Percentiles rank a stretch among this genome's conserved stretches.
These are phyloP conservation scores for Plagodis pulveraria DNA, from an alignment of 2,888 invertebrate genomes.

Conservation along the genomic window DNA sequence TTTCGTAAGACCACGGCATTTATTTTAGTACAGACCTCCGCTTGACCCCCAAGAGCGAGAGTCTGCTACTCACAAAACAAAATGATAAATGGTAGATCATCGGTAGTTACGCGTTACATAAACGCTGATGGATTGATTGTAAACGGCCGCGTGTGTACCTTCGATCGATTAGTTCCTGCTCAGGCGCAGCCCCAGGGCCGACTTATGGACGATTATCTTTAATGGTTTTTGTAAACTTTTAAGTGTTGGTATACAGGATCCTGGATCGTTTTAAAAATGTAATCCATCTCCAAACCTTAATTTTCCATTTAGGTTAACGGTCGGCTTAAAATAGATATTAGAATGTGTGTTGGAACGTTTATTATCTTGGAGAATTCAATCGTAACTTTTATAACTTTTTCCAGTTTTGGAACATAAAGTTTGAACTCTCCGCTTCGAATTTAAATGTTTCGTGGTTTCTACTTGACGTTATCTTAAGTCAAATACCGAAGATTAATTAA, in stretches of 20 bases:
- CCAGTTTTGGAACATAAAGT: slow-evolving; percentile 15
- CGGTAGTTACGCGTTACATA: slow-evolving; percentile 81
- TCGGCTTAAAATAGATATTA: slow-evolving; percentile 54
- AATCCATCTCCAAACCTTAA: slow-evolving; percentile 61
- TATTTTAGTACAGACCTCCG: slow-evolving; percentile 58
- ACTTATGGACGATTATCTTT: slow-evolving; percentile 77
- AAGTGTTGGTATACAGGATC: slow-evolving; percentile 68
- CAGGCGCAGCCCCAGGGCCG: slow-evolving; percentile 62
- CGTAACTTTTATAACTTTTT: slow-evolving; percentile 20
- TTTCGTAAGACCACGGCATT: slow-evolving; percentile 63
- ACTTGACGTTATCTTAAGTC: slow-evolving; percentile 62
- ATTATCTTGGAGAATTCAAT: slow-evolving; percentile 36
- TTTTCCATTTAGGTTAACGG: slow-evolving; percentile 65
- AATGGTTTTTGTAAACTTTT: slow-evolving; percentile 76
- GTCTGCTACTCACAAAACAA: slow-evolving; percentile 77
- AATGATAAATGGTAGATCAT: slow-evolving; percentile 81
- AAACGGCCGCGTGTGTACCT: slow-evolving; percentile 73
- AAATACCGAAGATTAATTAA: slow-evolving; percentile 81
- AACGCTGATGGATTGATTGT: slow-evolving; percentile 84
- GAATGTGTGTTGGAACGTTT: slow-evolving; percentile 49
- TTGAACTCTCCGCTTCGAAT: slow-evolving; percentile 23
- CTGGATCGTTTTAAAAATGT: slow-evolving; percentile 58
- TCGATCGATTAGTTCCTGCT: slow-evolving; percentile 81
- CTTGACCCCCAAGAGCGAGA: slow-evolving; percentile 74
- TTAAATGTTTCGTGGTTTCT: slow-evolving; percentile 39